These are phyloP conservation scores for Oreotrochilus melanogaster DNA, from an alignment of 2,113 vertebrate genomes.

Conservation along the genomic window DNA sequence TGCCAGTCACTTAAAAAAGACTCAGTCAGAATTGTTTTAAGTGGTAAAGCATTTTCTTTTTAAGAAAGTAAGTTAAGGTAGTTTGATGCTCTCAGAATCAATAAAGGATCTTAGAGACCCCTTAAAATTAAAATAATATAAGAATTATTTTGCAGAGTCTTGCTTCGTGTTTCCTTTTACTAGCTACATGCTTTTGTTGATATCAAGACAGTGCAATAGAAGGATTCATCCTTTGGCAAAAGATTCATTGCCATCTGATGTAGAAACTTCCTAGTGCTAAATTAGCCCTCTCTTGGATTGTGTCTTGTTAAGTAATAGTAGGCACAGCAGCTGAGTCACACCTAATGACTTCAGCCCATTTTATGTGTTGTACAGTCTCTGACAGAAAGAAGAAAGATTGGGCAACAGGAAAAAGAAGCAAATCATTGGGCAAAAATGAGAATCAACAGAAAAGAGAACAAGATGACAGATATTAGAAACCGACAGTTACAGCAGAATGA, in stretches of 20 bases:
- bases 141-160: neutral
- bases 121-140: neutral
- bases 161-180: neutral
- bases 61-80: neutral
- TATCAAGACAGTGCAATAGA: neutral
- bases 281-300: neutral
- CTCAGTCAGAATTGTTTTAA: neutral
- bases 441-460: neutral
- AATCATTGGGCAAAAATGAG: neutral
- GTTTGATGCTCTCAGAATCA: neutral
- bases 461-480: neutral
- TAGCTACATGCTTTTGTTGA: neutral
- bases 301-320: neutral
- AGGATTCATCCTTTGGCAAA: neutral
- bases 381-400: neutral
- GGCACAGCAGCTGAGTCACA: neutral
- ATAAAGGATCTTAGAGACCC: neutral
- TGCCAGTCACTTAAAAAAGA: neutral
- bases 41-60: neutral
- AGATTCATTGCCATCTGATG: neutral
- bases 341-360: neutral
- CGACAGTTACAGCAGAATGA: fast-evolving
- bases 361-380: neutral
- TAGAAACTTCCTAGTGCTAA: neutral
- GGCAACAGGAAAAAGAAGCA: neutral